phyloP scores from a whole-genome alignment of 2,113 vertebrate genomes.

The Microtus richardsoni region DNA sequence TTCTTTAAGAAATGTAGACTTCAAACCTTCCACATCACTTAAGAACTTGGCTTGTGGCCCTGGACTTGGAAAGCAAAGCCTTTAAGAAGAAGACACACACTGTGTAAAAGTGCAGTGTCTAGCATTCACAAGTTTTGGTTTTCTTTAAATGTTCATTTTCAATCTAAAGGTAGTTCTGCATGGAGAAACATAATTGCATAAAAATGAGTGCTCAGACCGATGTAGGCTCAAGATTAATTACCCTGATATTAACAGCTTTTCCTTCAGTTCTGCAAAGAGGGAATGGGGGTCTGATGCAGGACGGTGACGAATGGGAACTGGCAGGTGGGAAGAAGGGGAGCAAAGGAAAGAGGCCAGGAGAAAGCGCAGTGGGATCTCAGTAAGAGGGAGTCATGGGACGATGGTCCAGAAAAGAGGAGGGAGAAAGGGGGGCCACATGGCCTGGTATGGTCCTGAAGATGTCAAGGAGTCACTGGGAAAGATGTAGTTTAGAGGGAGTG shows the following conservation, averaged over 20 bases:
- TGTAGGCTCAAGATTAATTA: slow-evolving; percentile 10
- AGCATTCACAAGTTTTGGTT: slow-evolving; percentile 5
- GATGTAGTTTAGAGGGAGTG: not conserved
- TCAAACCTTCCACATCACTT: not conserved
- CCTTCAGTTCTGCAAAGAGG: not conserved
- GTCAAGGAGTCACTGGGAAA: not conserved
- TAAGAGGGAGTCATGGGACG: accelerated
- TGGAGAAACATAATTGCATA: slow-evolving; percentile 16
- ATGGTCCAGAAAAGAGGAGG: not conserved
- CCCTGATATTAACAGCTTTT: slow-evolving; percentile 29
- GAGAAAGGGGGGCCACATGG: no score
- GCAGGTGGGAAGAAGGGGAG: not conserved
- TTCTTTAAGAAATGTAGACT: not conserved
- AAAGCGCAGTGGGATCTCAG: not conserved
- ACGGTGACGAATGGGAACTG: not conserved
- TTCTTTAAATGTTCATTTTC: slow-evolving; percentile 50
- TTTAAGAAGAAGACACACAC: not conserved
- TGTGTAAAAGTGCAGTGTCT: not conserved
- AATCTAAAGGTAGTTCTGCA: slow-evolving; percentile 5
- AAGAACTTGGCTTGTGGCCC: not conserved
- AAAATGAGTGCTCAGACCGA: slow-evolving; percentile 45
- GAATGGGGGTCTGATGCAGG: not conserved
- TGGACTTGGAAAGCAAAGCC: slow-evolving; percentile 36
- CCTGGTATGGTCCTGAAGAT: not conserved
- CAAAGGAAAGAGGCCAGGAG: not conserved